Evolutionary conservation across 2,888 invertebrate genomes (phyloP), one percentile per base, ranked within the genome.

Genomic region (Cataglyphis albicans): DNA sequence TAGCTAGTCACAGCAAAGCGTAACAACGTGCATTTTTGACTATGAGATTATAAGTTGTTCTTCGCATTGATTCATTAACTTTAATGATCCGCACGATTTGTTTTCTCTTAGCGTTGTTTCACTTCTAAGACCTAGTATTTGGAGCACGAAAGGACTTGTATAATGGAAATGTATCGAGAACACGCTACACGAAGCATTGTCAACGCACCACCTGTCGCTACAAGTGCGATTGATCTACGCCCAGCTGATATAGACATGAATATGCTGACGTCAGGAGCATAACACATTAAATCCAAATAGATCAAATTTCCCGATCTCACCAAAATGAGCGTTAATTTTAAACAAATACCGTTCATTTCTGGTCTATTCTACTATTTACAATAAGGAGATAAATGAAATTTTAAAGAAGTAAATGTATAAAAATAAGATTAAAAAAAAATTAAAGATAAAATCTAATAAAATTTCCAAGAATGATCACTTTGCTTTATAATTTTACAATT

Each of bases 101-200:
- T 67, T 38, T 38, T 12, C 65, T 55, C 63, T 81, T 82, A 70
- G 57, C 44, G 35, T 52, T 29, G 32, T 63, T 48, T 74, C 72
- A 74, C 78, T 68, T 82, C 64, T 73, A 52, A 57, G 83, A 63
- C 41, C 65, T 55, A 74, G 78, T 81, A 89, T 89, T 89, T 67
- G 85, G 88, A 76, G 59, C 86, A 64, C 73, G 87, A 87, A 84
- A 87, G 84, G 63, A 73, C 52, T 80, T 74, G 72, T 82, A 85
- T 87, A 83, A 85, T 87, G 87, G 81, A 90, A 89, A 90, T 70
- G 85, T 90, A 90, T 81, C 86, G 81, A 70, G 88, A 87, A 82
- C 87, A 82, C 76, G 83, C 82, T 55, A 81, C 38, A 76, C 57
- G 52, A 74, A 55, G 63, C 57, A 68, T 83, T 84, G 83, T 87